These are phyloP conservation scores for Endotricha flammealis DNA, from an alignment of 2,888 invertebrate genomes.

Conservation along the genomic window DNA sequence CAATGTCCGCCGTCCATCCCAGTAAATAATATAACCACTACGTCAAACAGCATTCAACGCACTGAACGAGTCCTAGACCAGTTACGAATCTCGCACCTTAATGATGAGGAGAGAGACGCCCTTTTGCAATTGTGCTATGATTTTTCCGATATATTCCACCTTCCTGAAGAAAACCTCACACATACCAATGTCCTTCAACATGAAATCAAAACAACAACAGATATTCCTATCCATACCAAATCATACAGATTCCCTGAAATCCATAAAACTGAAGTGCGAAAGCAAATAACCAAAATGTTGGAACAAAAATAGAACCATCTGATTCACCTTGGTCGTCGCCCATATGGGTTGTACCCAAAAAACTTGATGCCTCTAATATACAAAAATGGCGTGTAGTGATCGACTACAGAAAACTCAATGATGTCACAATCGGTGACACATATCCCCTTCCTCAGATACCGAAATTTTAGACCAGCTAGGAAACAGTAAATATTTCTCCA, in stretches of 20 bases:
- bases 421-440: conserved; percentile 21
- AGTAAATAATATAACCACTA: background rate
- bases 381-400: conserved; percentile 25
- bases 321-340: conserved; percentile 24
- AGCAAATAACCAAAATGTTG: conserved; percentile 21
- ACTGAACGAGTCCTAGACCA: background rate
- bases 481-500: conserved; percentile 18
- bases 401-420: conserved; percentile 24
- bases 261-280: conserved; percentile 20
- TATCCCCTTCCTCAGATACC: conserved; percentile 25
- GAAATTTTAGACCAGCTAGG: conserved; percentile 26
- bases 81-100: conserved; percentile 17
- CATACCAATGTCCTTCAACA: conserved; percentile 16
- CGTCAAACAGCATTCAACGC: background rate
- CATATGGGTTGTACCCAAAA: conserved; percentile 26
- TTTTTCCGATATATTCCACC: conserved; percentile 18
- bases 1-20: conserved; percentile 17
- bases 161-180: conserved; percentile 6
- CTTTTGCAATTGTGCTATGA: conserved; percentile 16
- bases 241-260: conserved; percentile 21
- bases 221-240: conserved; percentile 17
- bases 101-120: conserved; percentile 16
- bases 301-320: conserved; percentile 22
- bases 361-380: conserved; percentile 19
- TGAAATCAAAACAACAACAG: conserved; percentile 15